Base-by-base conservation (phyloP, 2,888 invertebrate genomes). In the Cantharis lateralis region DNA sequence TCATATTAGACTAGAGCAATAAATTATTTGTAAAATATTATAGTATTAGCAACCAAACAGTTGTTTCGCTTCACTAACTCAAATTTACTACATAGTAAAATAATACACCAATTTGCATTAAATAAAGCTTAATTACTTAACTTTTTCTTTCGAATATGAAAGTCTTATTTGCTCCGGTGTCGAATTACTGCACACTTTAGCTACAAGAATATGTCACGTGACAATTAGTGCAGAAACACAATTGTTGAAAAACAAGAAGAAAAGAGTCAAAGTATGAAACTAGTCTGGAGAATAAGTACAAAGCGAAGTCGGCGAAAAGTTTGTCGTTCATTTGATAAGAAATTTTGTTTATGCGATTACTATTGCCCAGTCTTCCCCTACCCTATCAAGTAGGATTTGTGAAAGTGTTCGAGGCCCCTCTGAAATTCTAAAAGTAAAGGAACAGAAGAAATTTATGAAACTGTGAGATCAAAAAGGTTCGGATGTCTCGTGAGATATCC, bases 11-110 rank as follows among this genome's bases (percentile, higher is more conserved):
- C 24, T 66, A 66, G n/a, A 24, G 64, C 24, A 66, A 66, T 66
- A 66, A 66, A 66, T 66, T 66, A 66, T 66, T 66, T 66, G 48
- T 66, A 66, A 66, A 66, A 66, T 66, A 66, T 66, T 66, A 18
- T 20, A 20, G 64, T 66, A 66, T 66, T 66, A 66, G 18, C 20
- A 16, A 18, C 18, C 64, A 66, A 66, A 66, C 64, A 66, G 15
- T 66, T 66, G 64, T 66, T 66, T 66, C 64, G 64, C 24, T 66
- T 66, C 64, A 66, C 64, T 66, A 66, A 66, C n/a, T 20, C 24
- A 20, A 66, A 66, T 20, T 66, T 66, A 63, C 16, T 63, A 63
- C 63, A 63, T 66, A 66, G 18, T 24, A n/a, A 16, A 66, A 66
- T 66, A 66, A 66, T 66, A 20, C n/a, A 48, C 48, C 48, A 48